A percentile compares a stretch with the other conserved stretches of the same genome.
Conservation (phyloP, 92 coral and sea anemone genomes). For the Heliopora coerulea region DNA sequence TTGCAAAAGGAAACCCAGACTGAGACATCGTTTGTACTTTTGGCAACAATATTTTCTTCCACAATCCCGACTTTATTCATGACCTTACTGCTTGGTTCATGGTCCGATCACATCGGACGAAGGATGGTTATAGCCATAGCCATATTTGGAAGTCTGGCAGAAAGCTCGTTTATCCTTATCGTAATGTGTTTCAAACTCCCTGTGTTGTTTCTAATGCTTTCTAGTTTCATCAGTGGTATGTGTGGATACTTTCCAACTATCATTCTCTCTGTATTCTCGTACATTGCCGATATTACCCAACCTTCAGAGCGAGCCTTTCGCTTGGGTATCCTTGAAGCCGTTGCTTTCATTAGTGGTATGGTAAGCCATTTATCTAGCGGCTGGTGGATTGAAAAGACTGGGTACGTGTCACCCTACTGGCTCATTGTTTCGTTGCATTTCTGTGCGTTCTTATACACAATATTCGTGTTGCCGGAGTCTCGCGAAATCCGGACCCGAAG, state of each 20-base stretch:
- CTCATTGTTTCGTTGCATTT: slow-evolving; percentile 71
- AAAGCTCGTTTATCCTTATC: slow-evolving; percentile 72
- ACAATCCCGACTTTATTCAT: slow-evolving; percentile 92
- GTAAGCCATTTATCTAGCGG: slow-evolving; percentile 93
- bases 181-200: slow-evolving; percentile 77
- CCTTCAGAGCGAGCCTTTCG: slow-evolving; percentile 98
- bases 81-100: slow-evolving; percentile 91
- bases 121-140: slow-evolving; percentile 87
- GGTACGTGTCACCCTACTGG: slow-evolving; percentile 82
- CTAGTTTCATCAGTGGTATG: slow-evolving; percentile 76
- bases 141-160: slow-evolving; percentile 91
- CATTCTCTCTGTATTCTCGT: slow-evolving; percentile 86
- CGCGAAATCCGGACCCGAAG: slow-evolving; percentile 64
- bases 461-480: slow-evolving; percentile 83
- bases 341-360: slow-evolving; percentile 95
- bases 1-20: slow-evolving; percentile 81
- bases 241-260: slow-evolving; percentile 96
- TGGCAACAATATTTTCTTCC: slow-evolving; percentile 81
- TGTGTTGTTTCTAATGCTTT: slow-evolving; percentile 67
- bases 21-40: slow-evolving; percentile 81
- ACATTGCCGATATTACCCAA: slow-evolving; percentile 88
- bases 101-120: slow-evolving; percentile 97
- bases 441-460: slow-evolving; percentile 80
- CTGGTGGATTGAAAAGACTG: slow-evolving; percentile 77
- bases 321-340: slow-evolving; percentile 83